phyloP scores from a whole-genome alignment of 1,140 invertebrate species.

The Saccostrea cuccullata region DNA sequence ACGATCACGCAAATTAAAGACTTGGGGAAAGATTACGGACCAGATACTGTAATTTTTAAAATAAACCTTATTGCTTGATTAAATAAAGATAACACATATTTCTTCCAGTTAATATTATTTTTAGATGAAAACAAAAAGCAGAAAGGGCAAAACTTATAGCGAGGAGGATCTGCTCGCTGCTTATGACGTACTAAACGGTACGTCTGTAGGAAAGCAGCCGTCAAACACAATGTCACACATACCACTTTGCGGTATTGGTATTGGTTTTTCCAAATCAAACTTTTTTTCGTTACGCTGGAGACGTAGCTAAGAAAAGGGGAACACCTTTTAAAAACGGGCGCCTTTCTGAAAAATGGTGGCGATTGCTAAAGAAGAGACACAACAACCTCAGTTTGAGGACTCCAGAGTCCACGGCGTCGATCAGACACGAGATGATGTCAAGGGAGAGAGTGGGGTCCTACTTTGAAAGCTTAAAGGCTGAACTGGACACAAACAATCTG shows the following conservation, averaged over 20 bases:
- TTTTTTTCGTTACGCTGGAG: slow-evolving; percentile 14
- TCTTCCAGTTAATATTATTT: background rate
- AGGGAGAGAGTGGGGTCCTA: background rate
- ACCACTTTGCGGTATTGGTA: background rate
- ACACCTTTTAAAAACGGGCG: slow-evolving; percentile 38
- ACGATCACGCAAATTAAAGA: background rate
- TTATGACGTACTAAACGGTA: background rate
- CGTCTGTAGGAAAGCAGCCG: background rate
- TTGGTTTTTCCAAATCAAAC: slow-evolving; percentile 35
- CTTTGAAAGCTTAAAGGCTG: background rate
- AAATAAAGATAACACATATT: background rate
- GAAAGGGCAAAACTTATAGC: background rate
- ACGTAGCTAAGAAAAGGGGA: background rate
- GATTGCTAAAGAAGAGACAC: background rate
- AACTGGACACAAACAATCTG: background rate
- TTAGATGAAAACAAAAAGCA: slow-evolving; percentile 21
- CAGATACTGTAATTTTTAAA: background rate
- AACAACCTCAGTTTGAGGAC: slow-evolving; percentile 8
- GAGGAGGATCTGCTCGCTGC: background rate
- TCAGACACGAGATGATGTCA: slow-evolving; percentile 32
- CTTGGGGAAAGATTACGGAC: background rate
- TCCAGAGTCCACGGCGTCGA: slow-evolving; percentile 26
- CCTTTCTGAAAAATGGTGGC: slow-evolving; percentile 31
- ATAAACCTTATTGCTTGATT: background rate
- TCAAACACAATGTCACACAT: background rate